phyloP scores from a whole-genome alignment of 2,888 invertebrate species.

The Aradus depressus region DNA sequence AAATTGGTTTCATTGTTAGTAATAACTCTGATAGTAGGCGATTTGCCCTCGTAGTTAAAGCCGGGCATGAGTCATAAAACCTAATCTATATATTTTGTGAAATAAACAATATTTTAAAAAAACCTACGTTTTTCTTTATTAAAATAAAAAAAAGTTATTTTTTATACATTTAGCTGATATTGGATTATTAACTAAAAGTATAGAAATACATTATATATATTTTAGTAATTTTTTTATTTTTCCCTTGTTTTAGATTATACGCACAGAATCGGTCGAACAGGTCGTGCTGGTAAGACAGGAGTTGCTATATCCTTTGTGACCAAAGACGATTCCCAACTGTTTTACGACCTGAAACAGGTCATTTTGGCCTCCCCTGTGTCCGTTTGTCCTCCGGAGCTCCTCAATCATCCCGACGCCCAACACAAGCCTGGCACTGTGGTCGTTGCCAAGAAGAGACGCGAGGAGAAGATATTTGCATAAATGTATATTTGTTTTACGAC shows the following conservation, averaged over 20 bases:
- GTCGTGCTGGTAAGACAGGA: slow-evolving; percentile 96
- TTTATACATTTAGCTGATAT: too few species aligned
- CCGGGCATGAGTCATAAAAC: too few species aligned
- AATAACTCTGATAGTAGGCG: too few species aligned
- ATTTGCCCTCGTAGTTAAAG: too few species aligned
- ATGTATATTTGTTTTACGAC: slow-evolving; percentile 39
- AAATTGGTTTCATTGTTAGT: too few species aligned
- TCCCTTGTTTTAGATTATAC: slow-evolving; percentile 58
- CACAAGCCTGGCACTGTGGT: slow-evolving; percentile 92
- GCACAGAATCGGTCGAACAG: slow-evolving; percentile 97
- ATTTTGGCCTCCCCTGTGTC: slow-evolving; percentile 82
- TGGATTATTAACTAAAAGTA: background rate
- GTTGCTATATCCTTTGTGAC: slow-evolving; percentile 93
- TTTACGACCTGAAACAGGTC: slow-evolving; percentile 94
- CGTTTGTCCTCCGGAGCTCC: slow-evolving; percentile 87
- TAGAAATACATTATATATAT: background rate
- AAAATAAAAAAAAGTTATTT: too few species aligned
- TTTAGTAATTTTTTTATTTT: slow-evolving; percentile 7
- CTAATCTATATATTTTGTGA: too few species aligned
- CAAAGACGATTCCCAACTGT: slow-evolving; percentile 87
- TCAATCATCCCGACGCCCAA: slow-evolving; percentile 97
- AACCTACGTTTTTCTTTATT: too few species aligned
- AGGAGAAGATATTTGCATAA: slow-evolving; percentile 91
- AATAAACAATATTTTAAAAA: too few species aligned
- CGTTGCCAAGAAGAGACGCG: slow-evolving; percentile 76